Conservation (phyloP, 2,888 invertebrate genomes). For the Scaptomyza cyrtandrae region DNA sequence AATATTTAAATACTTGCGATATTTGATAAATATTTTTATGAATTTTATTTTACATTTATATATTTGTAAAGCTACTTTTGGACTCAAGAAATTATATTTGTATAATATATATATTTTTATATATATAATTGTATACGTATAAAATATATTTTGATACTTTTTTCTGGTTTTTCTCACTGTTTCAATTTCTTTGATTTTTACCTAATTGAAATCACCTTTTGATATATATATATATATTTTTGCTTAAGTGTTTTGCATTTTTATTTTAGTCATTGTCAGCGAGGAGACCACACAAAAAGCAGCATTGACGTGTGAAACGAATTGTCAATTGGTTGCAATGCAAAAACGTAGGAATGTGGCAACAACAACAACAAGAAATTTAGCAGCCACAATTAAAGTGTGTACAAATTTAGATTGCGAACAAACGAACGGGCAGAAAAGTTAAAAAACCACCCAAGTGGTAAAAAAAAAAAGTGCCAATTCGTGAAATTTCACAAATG, state of each 20-base stretch:
- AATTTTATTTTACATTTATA: too few species aligned
- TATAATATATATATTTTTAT: too few species aligned
- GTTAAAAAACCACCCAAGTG: constrained; percentile 68
- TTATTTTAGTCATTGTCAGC: constrained; percentile 32
- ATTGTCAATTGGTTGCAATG: constrained; percentile 59
- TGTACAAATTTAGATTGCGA: constrained; percentile 10
- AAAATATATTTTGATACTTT: not conserved
- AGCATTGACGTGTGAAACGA: constrained; percentile 64
- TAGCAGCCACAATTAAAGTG: constrained; percentile 12
- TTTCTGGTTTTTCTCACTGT: not conserved
- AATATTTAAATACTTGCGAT: too few species aligned
- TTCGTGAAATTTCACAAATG: constrained; percentile 79
- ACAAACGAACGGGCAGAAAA: not conserved
- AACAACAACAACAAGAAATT: constrained; percentile 21
- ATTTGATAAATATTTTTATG: too few species aligned
- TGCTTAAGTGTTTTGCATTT: constrained; percentile 2
- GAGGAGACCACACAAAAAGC: constrained; percentile 60
- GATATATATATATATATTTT: too few species aligned
- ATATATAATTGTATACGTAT: not conserved
- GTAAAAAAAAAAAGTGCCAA: constrained; percentile 76
- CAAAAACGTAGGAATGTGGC: constrained; percentile 55
- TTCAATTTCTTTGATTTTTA: not conserved
- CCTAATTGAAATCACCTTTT: not conserved
- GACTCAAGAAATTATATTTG: too few species aligned
- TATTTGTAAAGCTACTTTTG: too few species aligned